Evolutionary conservation across 2,888 invertebrate species (phyloP).

Genomic region (Phyllotreta cruciferae): DNA sequence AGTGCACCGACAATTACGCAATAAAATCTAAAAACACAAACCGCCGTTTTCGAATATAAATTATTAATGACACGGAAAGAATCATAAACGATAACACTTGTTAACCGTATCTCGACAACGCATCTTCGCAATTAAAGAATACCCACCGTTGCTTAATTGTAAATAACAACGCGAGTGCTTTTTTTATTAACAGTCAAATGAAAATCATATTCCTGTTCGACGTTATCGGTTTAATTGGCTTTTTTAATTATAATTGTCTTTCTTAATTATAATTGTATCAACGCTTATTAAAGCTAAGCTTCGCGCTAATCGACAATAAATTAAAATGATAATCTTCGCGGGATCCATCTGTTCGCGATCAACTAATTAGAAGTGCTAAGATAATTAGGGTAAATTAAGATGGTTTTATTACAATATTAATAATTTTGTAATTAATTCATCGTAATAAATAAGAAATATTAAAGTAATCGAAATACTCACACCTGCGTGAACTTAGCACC

Average conservation of each 20-base stretch:
- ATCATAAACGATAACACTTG: constrained; percentile 19
- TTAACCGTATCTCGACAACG: constrained; percentile 12
- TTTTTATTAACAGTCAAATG: constrained; percentile 7
- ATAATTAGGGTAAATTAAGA: constrained; percentile 9
- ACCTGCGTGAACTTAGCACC: too few relatives aligned
- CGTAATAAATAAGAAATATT: too few relatives aligned
- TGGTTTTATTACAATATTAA: background rate
- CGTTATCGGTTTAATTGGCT: constrained; percentile 28
- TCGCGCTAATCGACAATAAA: constrained; percentile 29
- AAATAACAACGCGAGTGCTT: constrained; percentile 10
- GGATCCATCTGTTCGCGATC: constrained; percentile 7
- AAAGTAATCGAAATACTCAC: too few relatives aligned
- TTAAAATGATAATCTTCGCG: constrained; percentile 19
- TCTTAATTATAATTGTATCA: constrained; percentile 31
- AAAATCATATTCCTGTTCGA: constrained; percentile 18
- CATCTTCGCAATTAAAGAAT: constrained; percentile 13
- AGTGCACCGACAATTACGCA: too few relatives aligned
- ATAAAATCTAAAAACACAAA: too few relatives aligned
- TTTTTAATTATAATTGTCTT: constrained; percentile 27
- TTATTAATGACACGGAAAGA: constrained; percentile 17
- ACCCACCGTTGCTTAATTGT: constrained; percentile 13
- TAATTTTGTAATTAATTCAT: too few relatives aligned
- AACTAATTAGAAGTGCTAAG: constrained; percentile 13
- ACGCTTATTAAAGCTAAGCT: constrained; percentile 31
- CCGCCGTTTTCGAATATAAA: background rate